These are phyloP conservation scores for Penaeus indicus DNA, from an alignment of 1,140 invertebrate genomes.

Conservation along the genomic window DNA sequence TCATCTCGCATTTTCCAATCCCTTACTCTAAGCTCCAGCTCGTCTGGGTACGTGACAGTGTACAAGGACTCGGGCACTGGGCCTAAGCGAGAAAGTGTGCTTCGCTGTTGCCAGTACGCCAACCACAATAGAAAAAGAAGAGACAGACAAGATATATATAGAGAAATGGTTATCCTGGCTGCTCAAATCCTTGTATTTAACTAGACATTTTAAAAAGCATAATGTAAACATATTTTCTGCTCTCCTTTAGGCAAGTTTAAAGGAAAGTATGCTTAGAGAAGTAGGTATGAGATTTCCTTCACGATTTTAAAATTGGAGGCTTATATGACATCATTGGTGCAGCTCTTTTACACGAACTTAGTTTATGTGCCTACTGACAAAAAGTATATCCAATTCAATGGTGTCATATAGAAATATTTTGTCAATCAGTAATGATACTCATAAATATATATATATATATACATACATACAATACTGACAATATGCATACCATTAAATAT, in stretches of 20 bases:
- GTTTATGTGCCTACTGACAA: no score
- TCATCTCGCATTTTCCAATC: background rate
- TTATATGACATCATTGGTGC: no score
- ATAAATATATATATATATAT: background rate
- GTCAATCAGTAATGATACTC: background rate
- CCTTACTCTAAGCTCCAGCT: conserved; percentile 56
- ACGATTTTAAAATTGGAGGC: no score
- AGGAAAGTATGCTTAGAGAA: no score
- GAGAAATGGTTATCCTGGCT: background rate
- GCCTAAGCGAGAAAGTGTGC: conserved; percentile 50
- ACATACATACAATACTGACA: conserved; percentile 18
- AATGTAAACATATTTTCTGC: no score
- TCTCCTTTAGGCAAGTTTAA: no score
- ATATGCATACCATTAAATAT: conserved; percentile 17
- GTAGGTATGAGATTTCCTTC: no score
- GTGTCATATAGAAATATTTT: background rate
- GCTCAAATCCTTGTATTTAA: no score
- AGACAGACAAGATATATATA: conserved; percentile 31
- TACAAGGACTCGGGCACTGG: conserved; percentile 59
- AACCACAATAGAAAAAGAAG: conserved; percentile 40
- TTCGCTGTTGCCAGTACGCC: conserved; percentile 49
- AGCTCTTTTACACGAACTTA: no score
- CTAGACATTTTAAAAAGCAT: no score
- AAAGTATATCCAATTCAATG: no score
- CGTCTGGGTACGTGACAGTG: conserved; percentile 46